Conservation (phyloP, 1,140 invertebrate species). For the Cydia fagiglandana region DNA sequence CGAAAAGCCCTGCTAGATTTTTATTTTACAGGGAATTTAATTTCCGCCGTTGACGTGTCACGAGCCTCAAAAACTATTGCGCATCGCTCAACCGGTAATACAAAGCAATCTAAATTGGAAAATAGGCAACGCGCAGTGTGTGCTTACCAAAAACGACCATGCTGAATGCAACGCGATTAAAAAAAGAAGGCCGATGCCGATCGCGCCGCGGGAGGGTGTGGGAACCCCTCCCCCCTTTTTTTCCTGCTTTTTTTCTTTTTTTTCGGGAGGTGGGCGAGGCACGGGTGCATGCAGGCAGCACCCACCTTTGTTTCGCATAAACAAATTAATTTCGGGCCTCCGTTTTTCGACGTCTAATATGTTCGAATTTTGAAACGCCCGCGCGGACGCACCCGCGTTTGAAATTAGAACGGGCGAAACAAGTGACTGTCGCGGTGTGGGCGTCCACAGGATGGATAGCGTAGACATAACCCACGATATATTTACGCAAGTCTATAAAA, state of each 20-base stretch:
- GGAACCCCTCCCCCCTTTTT: constrained; percentile 56
- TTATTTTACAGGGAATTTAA: constrained; percentile 74
- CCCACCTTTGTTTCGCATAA: constrained; percentile 79
- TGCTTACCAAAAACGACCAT: constrained; percentile 78
- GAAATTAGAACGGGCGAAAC: constrained; percentile 26
- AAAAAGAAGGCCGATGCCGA: constrained; percentile 78
- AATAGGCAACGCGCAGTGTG: constrained; percentile 78
- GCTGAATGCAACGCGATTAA: constrained; percentile 77
- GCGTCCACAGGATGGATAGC: not conserved
- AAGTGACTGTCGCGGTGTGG: not conserved
- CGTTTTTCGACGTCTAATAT: constrained; percentile 77
- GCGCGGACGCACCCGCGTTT: constrained; percentile 24
- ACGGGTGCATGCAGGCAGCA: constrained; percentile 75
- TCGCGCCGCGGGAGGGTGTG: constrained; percentile 68
- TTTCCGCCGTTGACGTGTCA: constrained; percentile 72
- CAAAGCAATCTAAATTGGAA: constrained; percentile 79
- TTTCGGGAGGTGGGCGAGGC: constrained; percentile 73
- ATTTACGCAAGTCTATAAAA: too few species aligned
- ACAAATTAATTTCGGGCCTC: constrained; percentile 78
- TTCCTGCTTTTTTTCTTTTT: constrained; percentile 72
- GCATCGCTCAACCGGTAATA: constrained; percentile 78
- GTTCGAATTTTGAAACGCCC: constrained; percentile 53
- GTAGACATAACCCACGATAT: not conserved
- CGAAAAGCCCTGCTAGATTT: constrained; percentile 37
- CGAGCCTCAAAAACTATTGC: constrained; percentile 77